phyloP scores from a whole-genome alignment of 2,113 vertebrate genomes.

The Chunga burmeisteri region DNA sequence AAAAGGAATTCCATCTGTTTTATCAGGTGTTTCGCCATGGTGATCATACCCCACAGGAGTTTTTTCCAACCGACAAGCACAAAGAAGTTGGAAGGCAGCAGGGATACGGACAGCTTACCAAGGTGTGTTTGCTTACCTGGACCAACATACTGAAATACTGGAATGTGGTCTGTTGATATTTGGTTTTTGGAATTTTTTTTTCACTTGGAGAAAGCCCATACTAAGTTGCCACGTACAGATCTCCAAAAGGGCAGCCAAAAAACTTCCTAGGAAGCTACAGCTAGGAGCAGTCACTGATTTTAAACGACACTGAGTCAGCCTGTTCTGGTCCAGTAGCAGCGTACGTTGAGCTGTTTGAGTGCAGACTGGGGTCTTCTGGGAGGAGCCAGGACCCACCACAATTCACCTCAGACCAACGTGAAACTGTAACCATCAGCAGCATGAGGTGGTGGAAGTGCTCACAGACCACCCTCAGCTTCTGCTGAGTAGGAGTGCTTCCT shows the following conservation, averaged over 20 bases:
- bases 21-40: constrained; percentile 84
- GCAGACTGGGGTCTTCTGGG: not conserved
- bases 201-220: not conserved
- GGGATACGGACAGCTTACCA: constrained; percentile 85
- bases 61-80: constrained; percentile 80
- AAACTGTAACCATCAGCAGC: not conserved
- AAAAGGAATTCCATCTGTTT: not conserved
- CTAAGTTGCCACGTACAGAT: not conserved
- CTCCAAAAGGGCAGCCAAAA: not conserved
- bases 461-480: not conserved
- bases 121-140: constrained; percentile 65
- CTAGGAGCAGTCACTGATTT: not conserved
- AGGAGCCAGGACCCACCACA: not conserved
- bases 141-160: not conserved
- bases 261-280: not conserved
- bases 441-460: not conserved
- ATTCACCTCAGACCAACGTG: not conserved
- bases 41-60: constrained; percentile 83
- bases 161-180: not conserved
- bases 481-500: not conserved
- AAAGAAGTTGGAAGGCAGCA: constrained; percentile 81
- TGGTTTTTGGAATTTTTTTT: not conserved
- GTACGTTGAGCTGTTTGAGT: not conserved
- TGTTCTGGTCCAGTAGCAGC: not conserved
- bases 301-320: not conserved